Base-by-base conservation (phyloP, 2,113 vertebrate genomes). In the Platichthys flesus region DNA sequence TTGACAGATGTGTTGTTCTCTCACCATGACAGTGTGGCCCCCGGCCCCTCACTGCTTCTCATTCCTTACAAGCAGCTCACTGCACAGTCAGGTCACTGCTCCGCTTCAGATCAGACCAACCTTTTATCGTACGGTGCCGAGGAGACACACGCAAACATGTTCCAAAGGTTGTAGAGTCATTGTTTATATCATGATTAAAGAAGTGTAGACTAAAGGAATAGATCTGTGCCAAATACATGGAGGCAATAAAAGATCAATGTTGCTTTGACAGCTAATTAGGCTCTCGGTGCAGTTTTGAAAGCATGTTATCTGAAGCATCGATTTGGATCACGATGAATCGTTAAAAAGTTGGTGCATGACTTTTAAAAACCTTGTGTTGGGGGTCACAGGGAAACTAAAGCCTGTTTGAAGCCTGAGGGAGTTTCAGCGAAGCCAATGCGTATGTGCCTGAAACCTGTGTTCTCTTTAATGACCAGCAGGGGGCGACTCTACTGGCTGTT, bases 1-100 rank as follows among this genome's bases (percentile, higher is more conserved):
- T 85, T 83, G 74, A 91, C 88, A 91, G 90, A 89, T 87, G 89
- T 77, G 79, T 70, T 81, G 77, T 85, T 83, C 75, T 68, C 75
- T 56, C 59, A 57, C 70, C 65, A 20, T 42, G 79, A 67, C 74
- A 16, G 49, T 67, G 71, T 74, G 76, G 58, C 63, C 49, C 18
- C 49, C 18, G 58, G 20, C 62, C 81, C 56, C 81, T 71, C 35
- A 35, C 83, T 71, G 71, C 60, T 67, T 56, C 49, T 24, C 2
- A 24, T 37, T 76, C 26, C 31, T 45, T 14, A 20, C 31, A 64
- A 24, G 13, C 61, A 21, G 67, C 35, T 78, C 31, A 26, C 26
- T 24, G 67, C 37, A 40, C 14, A 73, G 14, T 31, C 0, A 31
- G n/a, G 28, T 73, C 49, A 56, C 23, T 2, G 1, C 23, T 60